phyloP scores from a whole-genome alignment of 2,888 invertebrate species.

The Diaphora mendica region DNA sequence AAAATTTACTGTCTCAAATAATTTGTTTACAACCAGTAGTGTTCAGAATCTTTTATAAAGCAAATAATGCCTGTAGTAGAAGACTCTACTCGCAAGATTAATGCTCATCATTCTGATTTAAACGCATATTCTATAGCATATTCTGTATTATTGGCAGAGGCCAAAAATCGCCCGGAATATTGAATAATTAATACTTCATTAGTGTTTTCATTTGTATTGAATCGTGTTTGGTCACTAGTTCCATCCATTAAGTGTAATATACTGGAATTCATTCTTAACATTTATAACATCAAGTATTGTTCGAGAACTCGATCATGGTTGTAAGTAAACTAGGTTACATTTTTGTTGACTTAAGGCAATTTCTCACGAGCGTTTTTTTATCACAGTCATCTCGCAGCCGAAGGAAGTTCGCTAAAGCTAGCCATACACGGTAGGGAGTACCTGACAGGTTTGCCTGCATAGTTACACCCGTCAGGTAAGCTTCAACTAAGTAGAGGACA shows the following conservation, averaged over 20 bases:
- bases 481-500: too few relatives aligned
- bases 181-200: not conserved
- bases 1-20: too few relatives aligned
- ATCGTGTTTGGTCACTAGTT: conserved; percentile 10
- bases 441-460: too few relatives aligned
- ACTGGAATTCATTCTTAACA: conserved; percentile 12
- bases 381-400: too few relatives aligned
- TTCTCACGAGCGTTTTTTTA: not conserved
- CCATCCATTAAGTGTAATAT: conserved; percentile 12
- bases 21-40: too few relatives aligned
- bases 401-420: not conserved
- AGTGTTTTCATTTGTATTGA: not conserved
- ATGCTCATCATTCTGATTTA: too few relatives aligned
- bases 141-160: not conserved
- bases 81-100: too few relatives aligned
- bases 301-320: conserved; percentile 5
- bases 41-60: too few relatives aligned
- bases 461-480: too few relatives aligned
- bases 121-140: not conserved
- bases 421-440: too few relatives aligned
- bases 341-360: not conserved
- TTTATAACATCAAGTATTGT: conserved; percentile 5
- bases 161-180: too few relatives aligned
- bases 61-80: too few relatives aligned
- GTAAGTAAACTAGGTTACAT: conserved; percentile 12